A percentile compares a stretch with the other conserved stretches of the same genome.
Evolutionary conservation across 1,140 invertebrate species (phyloP).

Genomic region (Limonius californicus): DNA sequence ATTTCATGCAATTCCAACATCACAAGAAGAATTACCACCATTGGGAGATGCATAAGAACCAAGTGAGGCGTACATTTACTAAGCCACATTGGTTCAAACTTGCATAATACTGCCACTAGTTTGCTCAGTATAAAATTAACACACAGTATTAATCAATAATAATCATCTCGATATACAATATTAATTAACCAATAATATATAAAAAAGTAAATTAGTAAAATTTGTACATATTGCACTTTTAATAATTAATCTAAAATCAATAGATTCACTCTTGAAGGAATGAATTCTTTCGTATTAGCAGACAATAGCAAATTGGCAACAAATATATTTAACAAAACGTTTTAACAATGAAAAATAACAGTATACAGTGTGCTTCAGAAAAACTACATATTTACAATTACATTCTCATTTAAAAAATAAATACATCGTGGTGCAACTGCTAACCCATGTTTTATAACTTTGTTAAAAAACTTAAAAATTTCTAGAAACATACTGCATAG

Average conservation of each 20-base stretch:
- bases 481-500: background rate
- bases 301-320: slow-evolving; percentile 17
- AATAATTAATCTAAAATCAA: slow-evolving; percentile 43
- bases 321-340: background rate
- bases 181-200: slow-evolving; percentile 47
- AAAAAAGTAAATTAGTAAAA: slow-evolving; percentile 50
- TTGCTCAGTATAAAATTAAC: slow-evolving; percentile 45
- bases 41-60: slow-evolving; percentile 3
- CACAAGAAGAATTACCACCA: background rate
- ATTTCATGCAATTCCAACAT: background rate
- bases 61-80: background rate
- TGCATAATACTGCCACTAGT: slow-evolving; percentile 44
- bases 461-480: no score
- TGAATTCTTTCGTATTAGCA: slow-evolving; percentile 35
- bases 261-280: slow-evolving; percentile 39
- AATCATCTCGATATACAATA: slow-evolving; percentile 47
- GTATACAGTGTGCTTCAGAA: no score
- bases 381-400: no score
- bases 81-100: background rate
- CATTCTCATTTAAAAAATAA: no score
- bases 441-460: no score
- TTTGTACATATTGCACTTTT: slow-evolving; percentile 52
- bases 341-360: background rate
- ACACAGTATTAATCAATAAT: slow-evolving; percentile 37
- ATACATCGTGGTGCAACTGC: no score